phyloP scores from a whole-genome alignment of 92 coral and sea anemone species.

The Anthopleura xanthogrammica region DNA sequence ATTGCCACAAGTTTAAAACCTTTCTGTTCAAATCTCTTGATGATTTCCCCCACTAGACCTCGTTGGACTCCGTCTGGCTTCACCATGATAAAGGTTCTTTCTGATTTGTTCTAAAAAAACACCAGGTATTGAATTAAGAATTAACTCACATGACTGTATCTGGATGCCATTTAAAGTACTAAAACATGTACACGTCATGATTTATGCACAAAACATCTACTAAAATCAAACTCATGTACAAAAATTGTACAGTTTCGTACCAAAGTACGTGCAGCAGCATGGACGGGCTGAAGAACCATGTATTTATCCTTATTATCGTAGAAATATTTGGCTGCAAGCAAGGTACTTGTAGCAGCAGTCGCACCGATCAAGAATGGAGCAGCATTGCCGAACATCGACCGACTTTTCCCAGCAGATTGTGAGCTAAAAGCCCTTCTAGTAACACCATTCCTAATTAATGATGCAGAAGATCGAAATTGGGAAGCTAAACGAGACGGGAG shows the following conservation, averaged over 20 bases:
- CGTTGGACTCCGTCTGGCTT: constrained; percentile 98
- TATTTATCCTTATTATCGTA: constrained; percentile 35
- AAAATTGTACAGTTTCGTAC: neutral
- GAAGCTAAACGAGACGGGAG: constrained; percentile 45
- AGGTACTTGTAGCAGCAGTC: constrained; percentile 60
- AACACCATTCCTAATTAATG: constrained; percentile 20
- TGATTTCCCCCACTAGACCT: constrained; percentile 88
- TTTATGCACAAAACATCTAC: neutral
- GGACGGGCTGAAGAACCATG: constrained; percentile 48
- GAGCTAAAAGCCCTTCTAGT: constrained; percentile 28
- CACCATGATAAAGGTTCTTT: constrained; percentile 93
- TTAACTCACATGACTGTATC: neutral
- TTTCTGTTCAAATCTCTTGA: constrained; percentile 93
- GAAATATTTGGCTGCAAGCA: constrained; percentile 55
- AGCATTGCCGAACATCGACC: constrained; percentile 44
- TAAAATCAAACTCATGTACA: neutral
- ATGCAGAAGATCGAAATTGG: constrained; percentile 37
- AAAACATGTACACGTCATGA: constrained; percentile 16
- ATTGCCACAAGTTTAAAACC: constrained; percentile 94
- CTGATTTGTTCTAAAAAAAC: constrained; percentile 55
- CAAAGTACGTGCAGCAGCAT: constrained; percentile 51
- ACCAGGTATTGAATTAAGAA: no score
- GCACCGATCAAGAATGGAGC: constrained; percentile 87
- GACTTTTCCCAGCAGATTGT: constrained; percentile 32
- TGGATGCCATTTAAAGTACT: neutral